Evolutionary conservation across 2,113 vertebrate species (phyloP), one percentile per base, ranked within the genome.

Genomic region (Perognathus longimembris): DNA sequence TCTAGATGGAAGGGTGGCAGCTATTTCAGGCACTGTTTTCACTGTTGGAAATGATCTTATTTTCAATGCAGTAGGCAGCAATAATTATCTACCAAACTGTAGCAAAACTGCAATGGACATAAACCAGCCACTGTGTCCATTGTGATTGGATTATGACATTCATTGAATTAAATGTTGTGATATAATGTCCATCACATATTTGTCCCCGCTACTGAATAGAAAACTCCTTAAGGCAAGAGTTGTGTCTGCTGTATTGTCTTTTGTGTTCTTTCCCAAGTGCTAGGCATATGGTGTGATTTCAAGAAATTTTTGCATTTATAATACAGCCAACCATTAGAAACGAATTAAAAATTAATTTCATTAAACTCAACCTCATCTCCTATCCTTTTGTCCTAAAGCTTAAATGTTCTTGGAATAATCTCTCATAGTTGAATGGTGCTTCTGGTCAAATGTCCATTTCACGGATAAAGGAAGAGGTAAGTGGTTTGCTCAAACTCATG

Each of bases 341-440:
- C 91, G 83, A 74, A 90, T 66, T 75, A 67, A 71, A 83, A 74
- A 90, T 61, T 75, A 67, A 71, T 59, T 88, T 38, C 7, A 21
- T 78, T 71, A 91, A 67, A 80, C 36, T 57, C 59, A 87, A n/a
- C 30, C 83, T 75, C 40, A 42, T 45, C 36, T 76, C 75, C 61
- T 36, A 80, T 63, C 40, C 26, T 93, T 88, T 61, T 80, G 6
- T 76, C 36, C 85, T 71, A 63, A 93, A 75, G 11, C 36, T 30
- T 6, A 61, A 61, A 82, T 82, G 32, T 34, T 88, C 70, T 85
- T 84, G 50, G 76, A 45, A 40, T 77, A 28, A 84, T 40, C 80
- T 93, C 69, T 73, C 7, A 1, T 24, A 32, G 20, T 94, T 74
- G 30, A 92, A 79, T 66, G 34, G 75, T n/a, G 54, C 50, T 59